Evolutionary conservation across 2,797 vertebrate genomes (phyloP).

Genomic region (Synanceia verrucosa): DNA sequence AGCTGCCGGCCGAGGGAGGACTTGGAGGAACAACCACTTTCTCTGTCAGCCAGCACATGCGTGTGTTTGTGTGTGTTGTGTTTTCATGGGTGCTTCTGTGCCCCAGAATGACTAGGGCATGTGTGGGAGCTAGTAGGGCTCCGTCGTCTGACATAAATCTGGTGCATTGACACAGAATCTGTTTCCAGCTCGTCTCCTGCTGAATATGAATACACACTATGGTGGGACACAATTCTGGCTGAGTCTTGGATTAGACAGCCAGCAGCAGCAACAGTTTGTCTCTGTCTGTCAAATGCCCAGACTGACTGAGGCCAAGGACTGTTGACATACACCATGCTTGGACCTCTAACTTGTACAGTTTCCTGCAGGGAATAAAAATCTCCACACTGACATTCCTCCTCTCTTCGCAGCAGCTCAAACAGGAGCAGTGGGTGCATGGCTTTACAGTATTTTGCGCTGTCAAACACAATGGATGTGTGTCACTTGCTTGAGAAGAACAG

Average conservation of each 20-base stretch:
- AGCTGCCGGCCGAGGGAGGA: conserved; percentile 41
- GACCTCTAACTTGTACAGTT: background rate
- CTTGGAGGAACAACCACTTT: conserved; percentile 63
- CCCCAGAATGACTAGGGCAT: conserved; percentile 10
- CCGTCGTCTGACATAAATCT: conserved; percentile 41
- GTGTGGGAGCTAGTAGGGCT: conserved; percentile 33
- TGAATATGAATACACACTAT: conserved; percentile 15
- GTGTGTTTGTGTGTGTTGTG: conserved; percentile 32
- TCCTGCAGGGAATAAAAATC: background rate
- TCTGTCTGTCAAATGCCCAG: conserved; percentile 4
- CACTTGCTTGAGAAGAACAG: conserved; percentile 8
- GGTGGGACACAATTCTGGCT: conserved; percentile 13
- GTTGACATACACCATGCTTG: background rate
- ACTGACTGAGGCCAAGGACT: background rate
- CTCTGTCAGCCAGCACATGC: conserved; percentile 56
- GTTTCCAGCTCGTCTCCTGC: conserved; percentile 29
- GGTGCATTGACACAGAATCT: conserved; percentile 41
- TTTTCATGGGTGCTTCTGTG: conserved; percentile 11
- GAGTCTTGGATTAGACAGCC: conserved; percentile 32
- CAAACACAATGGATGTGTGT: conserved; percentile 15
- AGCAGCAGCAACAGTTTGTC: conserved; percentile 15
- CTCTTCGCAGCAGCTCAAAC: background rate
- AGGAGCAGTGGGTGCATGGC: background rate
- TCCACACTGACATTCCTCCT: background rate
- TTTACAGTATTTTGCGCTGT: background rate